Base-by-base conservation (phyloP, 2,113 vertebrate genomes). In the Beaufortia kweichowensis region DNA sequence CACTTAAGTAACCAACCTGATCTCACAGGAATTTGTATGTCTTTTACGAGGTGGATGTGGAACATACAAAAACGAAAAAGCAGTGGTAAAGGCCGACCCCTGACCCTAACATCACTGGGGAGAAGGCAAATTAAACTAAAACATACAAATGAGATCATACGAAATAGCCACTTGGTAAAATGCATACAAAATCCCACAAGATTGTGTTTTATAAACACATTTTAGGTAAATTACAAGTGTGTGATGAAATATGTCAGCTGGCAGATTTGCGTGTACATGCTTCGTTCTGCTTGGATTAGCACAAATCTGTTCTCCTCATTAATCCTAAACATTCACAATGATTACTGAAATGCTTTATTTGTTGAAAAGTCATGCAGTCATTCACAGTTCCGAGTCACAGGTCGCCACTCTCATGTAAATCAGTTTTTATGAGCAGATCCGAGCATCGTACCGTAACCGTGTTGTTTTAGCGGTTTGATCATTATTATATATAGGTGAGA, bases 401-500 rank as follows among this genome's bases (percentile, higher is more conserved):
- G 9, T 48, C 35, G 1, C 21, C 1, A n/a, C n/a, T n/a, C n/a
- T n/a, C n/a, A 4, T n/a, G 33, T 63, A 23, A 63, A 39, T 26
- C 21, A 43, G 14, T 24, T 12, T 65, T 43, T 35, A 41, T 62
- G 43, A 61, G 68, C 41, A 23, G 26, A 56, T 59, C 24, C 23
- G 23, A 39, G 33, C 48, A 28, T 46, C 28, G 63, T 29, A 75
- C 48, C 28, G 23, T 75, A 56, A 69, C 56, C 1, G 23, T 70
- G 63, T 57, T 60, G 75, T 29, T 59, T 74, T 8, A 74, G 69
- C 53, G 29, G 60, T 57, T 29, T 76, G 76, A 71, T 74, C 75
- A 74, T 53, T 76, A 39, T 43, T 76, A 79, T 76, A 39, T 62
- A 35, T 70, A 75, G 80, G 76, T 82, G 39, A 79, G 23, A 73